These are phyloP conservation scores for Chionis minor DNA, from an alignment of 2,113 vertebrate genomes.

Conservation along the genomic window DNA sequence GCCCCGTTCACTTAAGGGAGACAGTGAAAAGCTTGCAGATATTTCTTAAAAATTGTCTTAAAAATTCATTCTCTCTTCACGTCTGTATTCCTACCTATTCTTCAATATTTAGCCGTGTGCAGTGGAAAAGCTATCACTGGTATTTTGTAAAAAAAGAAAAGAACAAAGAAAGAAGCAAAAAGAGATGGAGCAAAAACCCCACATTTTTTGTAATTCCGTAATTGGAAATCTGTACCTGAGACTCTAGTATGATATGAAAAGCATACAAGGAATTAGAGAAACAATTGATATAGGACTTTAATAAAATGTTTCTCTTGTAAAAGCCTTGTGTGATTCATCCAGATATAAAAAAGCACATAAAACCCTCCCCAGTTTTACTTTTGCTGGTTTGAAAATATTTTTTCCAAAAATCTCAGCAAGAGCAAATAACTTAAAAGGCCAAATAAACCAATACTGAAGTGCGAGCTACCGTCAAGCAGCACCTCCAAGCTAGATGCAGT, in stretches of 20 bases:
- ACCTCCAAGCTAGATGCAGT: not conserved
- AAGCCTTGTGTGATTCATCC: not conserved
- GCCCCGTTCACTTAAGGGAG: not conserved
- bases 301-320: conserved; percentile 26
- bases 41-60: not conserved
- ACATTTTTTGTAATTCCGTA: not conserved
- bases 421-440: not conserved
- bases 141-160: not conserved
- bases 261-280: not conserved
- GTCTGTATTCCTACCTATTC: not conserved
- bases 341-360: not conserved
- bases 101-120: not conserved
- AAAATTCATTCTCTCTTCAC: not conserved
- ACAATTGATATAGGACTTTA: not conserved
- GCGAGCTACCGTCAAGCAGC: not conserved
- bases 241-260: not conserved
- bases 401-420: not conserved
- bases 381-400: not conserved
- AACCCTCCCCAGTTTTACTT: not conserved
- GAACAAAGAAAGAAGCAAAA: not conserved
- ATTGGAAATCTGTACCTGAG: not conserved
- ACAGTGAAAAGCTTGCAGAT: not conserved
- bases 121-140: not conserved
- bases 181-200: not conserved
- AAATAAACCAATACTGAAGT: not conserved